Evolutionary conservation across 2,113 vertebrate species (phyloP).

Genomic region (Microcebus murinus): DNA sequence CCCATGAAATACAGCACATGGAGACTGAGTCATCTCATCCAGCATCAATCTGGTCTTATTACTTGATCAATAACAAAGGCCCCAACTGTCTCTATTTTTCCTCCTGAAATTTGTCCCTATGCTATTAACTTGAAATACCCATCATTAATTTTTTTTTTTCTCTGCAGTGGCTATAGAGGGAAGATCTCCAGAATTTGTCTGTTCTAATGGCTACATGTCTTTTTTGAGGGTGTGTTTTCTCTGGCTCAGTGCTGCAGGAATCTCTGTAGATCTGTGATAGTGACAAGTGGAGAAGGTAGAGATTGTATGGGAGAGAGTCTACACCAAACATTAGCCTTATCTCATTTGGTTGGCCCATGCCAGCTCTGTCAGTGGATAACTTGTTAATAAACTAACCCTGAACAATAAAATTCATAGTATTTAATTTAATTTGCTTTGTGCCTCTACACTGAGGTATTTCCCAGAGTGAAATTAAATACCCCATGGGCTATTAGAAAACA

Average conservation of each 20-base stretch:
- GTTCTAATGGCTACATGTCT: background rate
- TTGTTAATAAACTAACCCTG: background rate
- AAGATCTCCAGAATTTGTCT: background rate
- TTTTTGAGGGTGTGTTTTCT: background rate
- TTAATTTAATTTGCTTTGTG: background rate
- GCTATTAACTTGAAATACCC: background rate
- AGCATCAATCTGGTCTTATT: background rate
- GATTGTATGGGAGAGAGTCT: rapidly evolving
- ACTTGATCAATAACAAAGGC: background rate
- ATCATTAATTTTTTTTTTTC: background rate
- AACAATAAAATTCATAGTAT: background rate
- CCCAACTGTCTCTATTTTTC: background rate
- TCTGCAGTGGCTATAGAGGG: background rate
- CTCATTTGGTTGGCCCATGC: background rate
- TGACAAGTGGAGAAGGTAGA: background rate
- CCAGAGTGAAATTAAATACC: background rate
- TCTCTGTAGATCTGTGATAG: background rate
- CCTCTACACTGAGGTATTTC: background rate
- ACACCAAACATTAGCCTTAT: background rate
- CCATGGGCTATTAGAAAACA: background rate
- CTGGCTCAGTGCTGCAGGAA: background rate
- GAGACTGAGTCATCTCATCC: background rate
- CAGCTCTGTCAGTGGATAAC: background rate
- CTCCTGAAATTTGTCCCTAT: background rate
- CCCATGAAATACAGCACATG: background rate